Conservation (phyloP, 2,888 invertebrate genomes). For the Trachelus troglodyta region DNA sequence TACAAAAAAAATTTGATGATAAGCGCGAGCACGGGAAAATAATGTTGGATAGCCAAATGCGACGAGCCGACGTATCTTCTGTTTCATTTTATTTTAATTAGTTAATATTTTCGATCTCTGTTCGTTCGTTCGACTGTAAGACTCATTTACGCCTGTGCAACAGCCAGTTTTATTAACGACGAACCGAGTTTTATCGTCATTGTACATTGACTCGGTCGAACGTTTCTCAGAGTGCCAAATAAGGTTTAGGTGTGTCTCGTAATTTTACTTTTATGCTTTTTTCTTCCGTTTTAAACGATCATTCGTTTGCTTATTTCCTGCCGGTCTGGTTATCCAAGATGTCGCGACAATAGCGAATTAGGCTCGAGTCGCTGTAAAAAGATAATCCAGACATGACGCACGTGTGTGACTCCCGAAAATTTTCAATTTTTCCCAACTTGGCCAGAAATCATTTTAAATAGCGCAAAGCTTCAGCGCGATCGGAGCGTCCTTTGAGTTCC, state of each 20-base stretch:
- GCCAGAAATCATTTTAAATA: background rate
- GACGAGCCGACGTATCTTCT: background rate
- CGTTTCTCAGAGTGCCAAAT: constrained; percentile 65
- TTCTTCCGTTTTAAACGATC: background rate
- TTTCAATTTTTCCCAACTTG: constrained; percentile 42
- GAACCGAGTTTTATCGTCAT: constrained; percentile 1
- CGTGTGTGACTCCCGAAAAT: constrained; percentile 45
- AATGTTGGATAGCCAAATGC: constrained; percentile 5
- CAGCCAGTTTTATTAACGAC: background rate
- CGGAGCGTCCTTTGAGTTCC: constrained; percentile 4
- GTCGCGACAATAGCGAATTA: background rate
- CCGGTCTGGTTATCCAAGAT: constrained; percentile 16
- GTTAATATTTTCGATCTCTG: background rate
- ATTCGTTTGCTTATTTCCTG: background rate
- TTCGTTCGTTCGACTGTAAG: background rate
- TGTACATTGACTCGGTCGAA: constrained; percentile 32
- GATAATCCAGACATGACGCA: background rate
- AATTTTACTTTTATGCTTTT: constrained; percentile 5
- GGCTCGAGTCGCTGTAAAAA: background rate
- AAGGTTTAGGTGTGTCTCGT: constrained; percentile 28
- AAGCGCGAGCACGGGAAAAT: background rate
- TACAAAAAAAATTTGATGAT: background rate
- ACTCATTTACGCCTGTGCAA: background rate
- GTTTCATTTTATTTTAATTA: background rate
- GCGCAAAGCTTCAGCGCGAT: background rate